Percentiles rank a stretch among this genome's conserved stretches.
phyloP scores from a whole-genome alignment of 2,797 vertebrate genomes.

The Myoxocephalus aenaeus region DNA sequence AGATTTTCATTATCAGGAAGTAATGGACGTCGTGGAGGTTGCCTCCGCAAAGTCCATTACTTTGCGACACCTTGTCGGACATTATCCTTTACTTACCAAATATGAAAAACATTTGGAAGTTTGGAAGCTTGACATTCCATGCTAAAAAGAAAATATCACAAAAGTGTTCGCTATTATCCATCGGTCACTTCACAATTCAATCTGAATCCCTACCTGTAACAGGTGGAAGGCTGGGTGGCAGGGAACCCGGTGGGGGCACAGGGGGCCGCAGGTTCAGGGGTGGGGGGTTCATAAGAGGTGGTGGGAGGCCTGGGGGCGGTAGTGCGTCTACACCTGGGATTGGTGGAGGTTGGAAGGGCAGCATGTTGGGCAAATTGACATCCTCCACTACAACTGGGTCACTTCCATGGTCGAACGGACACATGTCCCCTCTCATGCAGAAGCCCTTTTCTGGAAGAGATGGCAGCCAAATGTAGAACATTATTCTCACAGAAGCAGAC shows the following conservation, averaged over 20 bases:
- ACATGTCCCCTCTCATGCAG: conserved; percentile 98
- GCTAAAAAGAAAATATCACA: background rate
- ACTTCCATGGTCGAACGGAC: conserved; percentile 96
- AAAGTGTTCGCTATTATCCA: background rate
- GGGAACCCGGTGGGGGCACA: conserved; percentile 91
- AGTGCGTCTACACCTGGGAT: conserved; percentile 92
- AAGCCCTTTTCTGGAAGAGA: conserved; percentile 93
- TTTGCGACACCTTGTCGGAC: background rate
- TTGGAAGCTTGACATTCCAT: background rate
- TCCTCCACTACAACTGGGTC: conserved; percentile 98
- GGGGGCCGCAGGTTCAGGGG: conserved; percentile 95
- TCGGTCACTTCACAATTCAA: background rate
- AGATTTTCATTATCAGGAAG: too few relatives aligned
- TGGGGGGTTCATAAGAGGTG: conserved; percentile 89
- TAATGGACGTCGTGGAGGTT: background rate
- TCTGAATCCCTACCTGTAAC: conserved; percentile 88
- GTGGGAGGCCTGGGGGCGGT: conserved; percentile 92
- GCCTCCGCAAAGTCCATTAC: background rate
- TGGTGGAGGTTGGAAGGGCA: conserved; percentile 96
- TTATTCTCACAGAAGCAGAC: conserved; percentile 8
- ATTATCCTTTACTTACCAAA: background rate
- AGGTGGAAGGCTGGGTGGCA: conserved; percentile 94
- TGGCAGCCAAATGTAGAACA: background rate
- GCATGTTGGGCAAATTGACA: conserved; percentile 94
- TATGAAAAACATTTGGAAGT: background rate